phyloP scores from a whole-genome alignment of 1,140 invertebrate genomes.

The Zaprionus taronus region DNA sequence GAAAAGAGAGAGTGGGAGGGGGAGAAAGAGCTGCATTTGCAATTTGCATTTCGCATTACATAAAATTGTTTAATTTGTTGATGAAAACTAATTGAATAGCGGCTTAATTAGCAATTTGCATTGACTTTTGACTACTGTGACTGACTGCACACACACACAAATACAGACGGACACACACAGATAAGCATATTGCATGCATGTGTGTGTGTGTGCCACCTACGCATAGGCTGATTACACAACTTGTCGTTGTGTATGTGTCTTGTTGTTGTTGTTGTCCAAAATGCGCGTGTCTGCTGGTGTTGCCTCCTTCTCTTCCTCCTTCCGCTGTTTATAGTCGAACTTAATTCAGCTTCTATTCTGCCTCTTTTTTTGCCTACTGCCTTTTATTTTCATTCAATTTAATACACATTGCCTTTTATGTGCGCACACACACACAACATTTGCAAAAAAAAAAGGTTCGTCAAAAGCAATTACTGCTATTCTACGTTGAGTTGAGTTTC shows the following conservation, averaged over 20 bases:
- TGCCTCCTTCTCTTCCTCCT: not conserved
- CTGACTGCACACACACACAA: not conserved
- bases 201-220: conserved; percentile 14
- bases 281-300: conserved; percentile 19
- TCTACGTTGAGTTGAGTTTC: conserved; percentile 62
- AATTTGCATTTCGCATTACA: conserved; percentile 73
- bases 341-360: conserved; percentile 55
- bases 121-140: conserved; percentile 7
- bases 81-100: conserved; percentile 57
- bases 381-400: conserved; percentile 80
- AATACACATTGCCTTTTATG: conserved; percentile 66
- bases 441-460: conserved; percentile 35
- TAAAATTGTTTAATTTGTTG: conserved; percentile 76
- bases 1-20: not conserved
- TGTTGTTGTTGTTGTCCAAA: conserved; percentile 27
- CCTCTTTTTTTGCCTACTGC: conserved; percentile 57
- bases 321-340: conserved; percentile 55
- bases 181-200: not conserved
- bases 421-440: conserved; percentile 35
- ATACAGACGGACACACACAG: not conserved
- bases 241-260: conserved; percentile 20
- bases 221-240: conserved; percentile 66
- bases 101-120: conserved; percentile 50
- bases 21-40: conserved; percentile 53
- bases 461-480: conserved; percentile 75